Evolutionary conservation across 2,888 invertebrate species (phyloP).

Genomic region (Folsomia manolachei): DNA sequence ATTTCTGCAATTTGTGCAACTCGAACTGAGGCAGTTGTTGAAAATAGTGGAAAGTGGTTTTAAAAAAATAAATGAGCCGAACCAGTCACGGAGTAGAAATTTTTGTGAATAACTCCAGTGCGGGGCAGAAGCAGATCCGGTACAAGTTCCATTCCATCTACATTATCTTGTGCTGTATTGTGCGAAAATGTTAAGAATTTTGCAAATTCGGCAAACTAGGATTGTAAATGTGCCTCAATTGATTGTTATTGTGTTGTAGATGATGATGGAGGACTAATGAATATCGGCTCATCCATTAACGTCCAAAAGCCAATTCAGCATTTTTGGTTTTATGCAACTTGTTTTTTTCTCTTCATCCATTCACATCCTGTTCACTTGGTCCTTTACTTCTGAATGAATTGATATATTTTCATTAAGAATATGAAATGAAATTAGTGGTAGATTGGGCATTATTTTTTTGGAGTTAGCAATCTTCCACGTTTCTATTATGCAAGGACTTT

Average conservation of each 20-base stretch:
- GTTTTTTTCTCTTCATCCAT: no score
- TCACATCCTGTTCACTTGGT: neutral
- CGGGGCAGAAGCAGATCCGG: neutral
- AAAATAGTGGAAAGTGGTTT: neutral
- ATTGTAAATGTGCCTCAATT: no score
- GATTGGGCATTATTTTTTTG: no score
- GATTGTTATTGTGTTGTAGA: neutral
- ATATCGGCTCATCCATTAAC: neutral
- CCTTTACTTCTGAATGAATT: no score
- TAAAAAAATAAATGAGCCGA: neutral
- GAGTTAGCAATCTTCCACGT: no score
- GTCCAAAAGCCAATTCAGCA: neutral
- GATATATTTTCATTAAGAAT: no score
- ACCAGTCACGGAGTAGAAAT: neutral
- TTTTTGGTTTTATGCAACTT: no score
- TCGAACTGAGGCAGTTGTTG: neutral
- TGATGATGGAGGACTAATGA: neutral
- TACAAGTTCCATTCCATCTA: neutral
- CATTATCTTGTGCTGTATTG: neutral
- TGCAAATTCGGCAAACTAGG: no score
- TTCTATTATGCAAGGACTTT: no score
- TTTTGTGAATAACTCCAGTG: neutral
- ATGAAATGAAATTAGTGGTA: no score
- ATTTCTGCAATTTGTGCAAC: neutral
- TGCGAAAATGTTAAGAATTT: neutral